phyloP scores from a whole-genome alignment of 2,113 vertebrate genomes.

The Crypturellus undulatus region DNA sequence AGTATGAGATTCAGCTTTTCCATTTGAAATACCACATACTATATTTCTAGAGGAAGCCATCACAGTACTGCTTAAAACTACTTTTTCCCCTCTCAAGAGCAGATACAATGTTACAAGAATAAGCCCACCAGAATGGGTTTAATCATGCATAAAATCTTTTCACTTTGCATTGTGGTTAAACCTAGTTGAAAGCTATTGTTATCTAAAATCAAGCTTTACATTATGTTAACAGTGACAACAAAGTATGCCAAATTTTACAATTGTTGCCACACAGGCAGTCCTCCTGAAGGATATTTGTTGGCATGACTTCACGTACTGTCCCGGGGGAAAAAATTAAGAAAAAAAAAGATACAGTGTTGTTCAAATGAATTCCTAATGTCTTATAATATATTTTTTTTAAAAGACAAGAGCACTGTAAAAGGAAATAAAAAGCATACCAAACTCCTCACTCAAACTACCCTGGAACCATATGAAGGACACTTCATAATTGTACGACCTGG shows the following conservation, averaged over 20 bases:
- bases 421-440: conserved; percentile 19
- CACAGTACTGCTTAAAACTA: background rate
- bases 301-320: background rate
- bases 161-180: background rate
- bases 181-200: background rate
- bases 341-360: background rate
- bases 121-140: background rate
- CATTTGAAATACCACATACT: background rate
- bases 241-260: background rate
- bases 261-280: background rate
- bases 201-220: background rate
- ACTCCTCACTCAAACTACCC: background rate
- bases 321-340: background rate
- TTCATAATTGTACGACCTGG: background rate
- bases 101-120: background rate
- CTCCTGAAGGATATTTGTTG: background rate
- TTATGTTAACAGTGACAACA: background rate
- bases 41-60: background rate
- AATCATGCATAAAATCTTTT: background rate
- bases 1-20: background rate
- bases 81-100: background rate
- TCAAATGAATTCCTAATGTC: background rate
- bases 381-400: background rate
- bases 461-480: background rate
- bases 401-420: background rate